Percentiles rank a stretch among this genome's conserved stretches.
Conservation (phyloP, 2,113 vertebrate genomes). For the Nerophis lumbriciformis region DNA sequence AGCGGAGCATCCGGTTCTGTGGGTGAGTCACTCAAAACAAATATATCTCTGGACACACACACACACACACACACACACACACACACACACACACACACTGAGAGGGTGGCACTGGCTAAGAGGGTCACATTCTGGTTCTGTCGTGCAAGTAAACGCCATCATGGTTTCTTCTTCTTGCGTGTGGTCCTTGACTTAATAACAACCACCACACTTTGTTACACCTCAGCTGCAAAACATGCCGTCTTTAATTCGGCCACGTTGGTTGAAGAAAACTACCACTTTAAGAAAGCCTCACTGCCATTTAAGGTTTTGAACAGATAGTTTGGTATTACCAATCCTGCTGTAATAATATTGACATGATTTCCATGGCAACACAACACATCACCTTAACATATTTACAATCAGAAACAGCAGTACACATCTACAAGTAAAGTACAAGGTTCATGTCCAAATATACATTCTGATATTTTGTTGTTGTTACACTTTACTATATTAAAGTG, state of each 20-base stretch:
- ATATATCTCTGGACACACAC: slow-evolving; percentile 27
- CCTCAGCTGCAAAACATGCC: background rate
- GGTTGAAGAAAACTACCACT: background rate
- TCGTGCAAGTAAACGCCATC: slow-evolving; percentile 33
- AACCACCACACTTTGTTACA: slow-evolving; percentile 5
- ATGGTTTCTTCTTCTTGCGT: slow-evolving; percentile 30
- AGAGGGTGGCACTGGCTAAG: slow-evolving; percentile 29
- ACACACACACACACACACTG: slow-evolving; percentile 29
- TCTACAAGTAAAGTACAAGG: no score
- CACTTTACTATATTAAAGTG: no score
- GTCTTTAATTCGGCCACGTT: background rate
- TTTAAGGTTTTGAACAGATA: no score
- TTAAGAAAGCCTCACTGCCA: no score
- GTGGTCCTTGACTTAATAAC: slow-evolving; percentile 33
- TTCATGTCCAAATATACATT: no score
- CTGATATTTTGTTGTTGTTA: no score
- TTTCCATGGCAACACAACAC: no score
- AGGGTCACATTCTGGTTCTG: slow-evolving; percentile 21
- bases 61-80: background rate
- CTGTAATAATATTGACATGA: no score
- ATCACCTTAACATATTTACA: no score
- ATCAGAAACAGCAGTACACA: no score
- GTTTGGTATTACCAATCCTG: no score
- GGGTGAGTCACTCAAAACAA: slow-evolving; percentile 44
- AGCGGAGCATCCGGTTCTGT: slow-evolving; percentile 26